A percentile compares a stretch with the other conserved stretches of the same genome.
These are phyloP conservation scores for Tangara arthus DNA, from an alignment of 2,797 vertebrate genomes.

Conservation along the genomic window DNA sequence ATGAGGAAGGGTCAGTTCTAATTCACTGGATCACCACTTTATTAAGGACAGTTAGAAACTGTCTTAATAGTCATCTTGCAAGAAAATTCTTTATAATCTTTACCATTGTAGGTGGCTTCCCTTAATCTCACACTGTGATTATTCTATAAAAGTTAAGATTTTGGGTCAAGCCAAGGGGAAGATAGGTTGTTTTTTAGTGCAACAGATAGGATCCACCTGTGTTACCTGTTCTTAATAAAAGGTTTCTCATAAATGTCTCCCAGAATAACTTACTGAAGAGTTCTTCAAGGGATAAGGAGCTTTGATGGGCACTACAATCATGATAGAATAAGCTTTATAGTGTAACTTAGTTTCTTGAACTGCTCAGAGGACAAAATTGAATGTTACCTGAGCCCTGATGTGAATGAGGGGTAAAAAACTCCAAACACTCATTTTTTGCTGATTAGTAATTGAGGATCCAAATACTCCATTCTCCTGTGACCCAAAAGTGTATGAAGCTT, in stretches of 20 bases:
- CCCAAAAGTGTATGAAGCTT: background rate
- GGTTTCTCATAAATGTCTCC: background rate
- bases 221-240: background rate
- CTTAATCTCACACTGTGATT: background rate
- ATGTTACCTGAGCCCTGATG: background rate
- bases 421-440: background rate
- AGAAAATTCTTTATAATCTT: background rate
- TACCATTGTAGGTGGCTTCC: background rate
- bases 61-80: background rate
- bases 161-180: background rate
- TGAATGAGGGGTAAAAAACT: background rate
- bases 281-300: background rate
- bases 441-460: background rate
- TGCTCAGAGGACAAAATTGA: background rate
- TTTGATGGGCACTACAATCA: fast-evolving
- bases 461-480: background rate
- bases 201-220: background rate
- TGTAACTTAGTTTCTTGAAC: background rate
- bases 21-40: background rate
- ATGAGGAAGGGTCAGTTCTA: background rate
- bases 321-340: background rate
- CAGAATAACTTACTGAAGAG: background rate
- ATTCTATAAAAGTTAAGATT: background rate
- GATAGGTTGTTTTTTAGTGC: background rate
- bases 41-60: background rate